Evolutionary conservation across 2,888 invertebrate species (phyloP), one percentile per base, ranked within the genome.

Genomic region (Acanthosepion esculentum): DNA sequence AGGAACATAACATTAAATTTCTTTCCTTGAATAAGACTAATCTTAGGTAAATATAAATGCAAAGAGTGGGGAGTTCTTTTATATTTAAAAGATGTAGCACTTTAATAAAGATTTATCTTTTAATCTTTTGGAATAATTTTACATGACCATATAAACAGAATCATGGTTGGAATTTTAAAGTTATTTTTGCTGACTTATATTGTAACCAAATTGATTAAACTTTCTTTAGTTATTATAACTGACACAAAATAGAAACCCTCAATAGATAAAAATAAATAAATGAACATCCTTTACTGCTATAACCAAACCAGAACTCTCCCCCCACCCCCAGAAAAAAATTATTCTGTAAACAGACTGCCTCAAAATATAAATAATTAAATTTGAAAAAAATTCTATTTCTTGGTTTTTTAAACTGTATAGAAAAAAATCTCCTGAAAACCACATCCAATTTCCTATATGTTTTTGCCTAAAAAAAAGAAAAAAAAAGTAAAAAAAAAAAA

Each of bases 341-440:
- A 78, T n/a, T 78, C 33, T 15, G 78, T n/a, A 12, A 78, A n/a
- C 78, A 78, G 78, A 78, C 78, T n/a, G 78, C 78, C n/a, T 78
- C n/a, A 78, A 78, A 33, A 33, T 33, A 78, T n/a, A n/a, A 78
- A n/a, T 15, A 78, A 78, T 4, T 12, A 4, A 78, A 78, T 33
- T 33, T 78, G 3, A n/a, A 78, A n/a, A n/a, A 78, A 78, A 33
- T 50, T 50, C 12, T 78, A 78, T n/a, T 78, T n/a, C 33, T 78
- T 5, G 33, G 59, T 3, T 12, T 78, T 78, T 78, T 78, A 78
- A 78, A 78, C 41, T 41, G 33, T 78, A n/a, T 78, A 78, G 78
- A 78, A n/a, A 78, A 78, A 78, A 78, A 78, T 78, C n/a, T 78
- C 78, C 78, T n/a, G 78, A 78, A 78, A 59, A 78, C 33, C 78